phyloP scores from a whole-genome alignment of 2,113 vertebrate genomes.

The Mesoclemmys tuberculata region DNA sequence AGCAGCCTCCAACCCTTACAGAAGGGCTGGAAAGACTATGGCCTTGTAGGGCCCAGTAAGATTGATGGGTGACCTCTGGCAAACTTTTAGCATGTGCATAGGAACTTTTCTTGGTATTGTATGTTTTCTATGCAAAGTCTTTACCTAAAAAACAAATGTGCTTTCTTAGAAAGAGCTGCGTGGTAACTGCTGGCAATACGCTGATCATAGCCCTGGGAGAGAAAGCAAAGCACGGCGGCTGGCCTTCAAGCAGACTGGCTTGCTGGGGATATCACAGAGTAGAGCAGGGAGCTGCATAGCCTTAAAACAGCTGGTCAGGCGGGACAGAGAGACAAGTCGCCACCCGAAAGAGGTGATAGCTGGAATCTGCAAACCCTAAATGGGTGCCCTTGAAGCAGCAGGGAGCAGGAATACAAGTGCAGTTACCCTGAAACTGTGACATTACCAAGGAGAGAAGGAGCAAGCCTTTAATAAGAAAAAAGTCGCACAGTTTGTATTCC shows the following conservation, averaged over 20 bases:
- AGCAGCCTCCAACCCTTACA: background rate
- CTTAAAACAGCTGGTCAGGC: background rate
- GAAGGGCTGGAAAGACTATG: background rate
- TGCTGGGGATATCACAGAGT: background rate
- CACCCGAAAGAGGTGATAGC: background rate
- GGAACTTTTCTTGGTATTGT: background rate
- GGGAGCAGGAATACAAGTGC: background rate
- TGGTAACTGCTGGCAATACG: background rate
- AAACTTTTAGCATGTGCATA: background rate
- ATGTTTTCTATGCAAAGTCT: background rate
- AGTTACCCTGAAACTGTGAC: background rate
- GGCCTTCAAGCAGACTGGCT: background rate
- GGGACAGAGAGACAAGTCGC: background rate
- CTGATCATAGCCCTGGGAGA: background rate
- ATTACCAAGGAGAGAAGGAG: background rate
- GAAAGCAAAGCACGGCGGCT: background rate
- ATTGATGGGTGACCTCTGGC: background rate
- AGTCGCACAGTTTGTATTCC: background rate
- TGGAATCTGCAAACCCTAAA: background rate
- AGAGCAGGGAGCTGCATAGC: background rate
- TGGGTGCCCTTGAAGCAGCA: background rate
- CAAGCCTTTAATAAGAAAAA: background rate
- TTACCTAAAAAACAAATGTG: background rate
- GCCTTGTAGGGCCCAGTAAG: background rate
- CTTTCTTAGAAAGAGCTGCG: background rate